These are phyloP conservation scores for Morone chrysops DNA, from an alignment of 2,113 vertebrate genomes.

Conservation along the genomic window DNA sequence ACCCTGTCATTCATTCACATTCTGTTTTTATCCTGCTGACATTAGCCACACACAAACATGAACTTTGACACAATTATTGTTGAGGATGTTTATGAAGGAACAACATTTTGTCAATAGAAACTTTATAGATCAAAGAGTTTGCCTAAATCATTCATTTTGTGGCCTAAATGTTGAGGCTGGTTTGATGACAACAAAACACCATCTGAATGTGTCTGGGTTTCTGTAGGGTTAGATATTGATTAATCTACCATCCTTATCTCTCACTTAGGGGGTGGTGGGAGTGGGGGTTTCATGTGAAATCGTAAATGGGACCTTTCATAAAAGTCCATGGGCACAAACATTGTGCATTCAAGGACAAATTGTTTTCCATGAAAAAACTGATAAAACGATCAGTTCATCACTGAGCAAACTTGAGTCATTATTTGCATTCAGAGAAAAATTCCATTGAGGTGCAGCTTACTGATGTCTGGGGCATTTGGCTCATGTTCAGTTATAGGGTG, in stretches of 20 bases:
- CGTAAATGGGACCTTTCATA: constrained; percentile 87
- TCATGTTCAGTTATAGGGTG: constrained; percentile 52
- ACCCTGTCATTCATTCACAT: constrained; percentile 1
- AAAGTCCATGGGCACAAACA: constrained; percentile 84
- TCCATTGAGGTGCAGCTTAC: constrained; percentile 69
- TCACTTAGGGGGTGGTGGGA: constrained; percentile 42
- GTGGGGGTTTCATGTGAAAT: constrained; percentile 79
- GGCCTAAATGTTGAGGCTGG: background rate
- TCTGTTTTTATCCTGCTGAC: constrained; percentile 17
- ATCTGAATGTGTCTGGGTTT: constrained; percentile 56
- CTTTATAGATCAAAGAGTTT: background rate
- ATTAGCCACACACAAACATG: constrained; percentile 24
- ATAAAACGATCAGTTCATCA: constrained; percentile 82
- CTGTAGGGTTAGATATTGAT: constrained; percentile 82
- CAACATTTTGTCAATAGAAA: background rate
- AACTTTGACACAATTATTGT: constrained; percentile 33
- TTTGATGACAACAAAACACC: constrained; percentile 29
- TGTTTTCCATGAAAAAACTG: constrained; percentile 87
- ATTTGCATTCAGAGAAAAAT: constrained; percentile 84
- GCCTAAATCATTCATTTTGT: constrained; percentile 16
- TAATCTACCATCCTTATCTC: constrained; percentile 82
- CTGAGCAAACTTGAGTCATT: constrained; percentile 84
- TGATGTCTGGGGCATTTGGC: constrained; percentile 59
- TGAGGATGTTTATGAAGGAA: background rate
- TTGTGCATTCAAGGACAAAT: constrained; percentile 86